Conservation (phyloP, 1,140 invertebrate genomes). For the Aphidius gifuensis region DNA sequence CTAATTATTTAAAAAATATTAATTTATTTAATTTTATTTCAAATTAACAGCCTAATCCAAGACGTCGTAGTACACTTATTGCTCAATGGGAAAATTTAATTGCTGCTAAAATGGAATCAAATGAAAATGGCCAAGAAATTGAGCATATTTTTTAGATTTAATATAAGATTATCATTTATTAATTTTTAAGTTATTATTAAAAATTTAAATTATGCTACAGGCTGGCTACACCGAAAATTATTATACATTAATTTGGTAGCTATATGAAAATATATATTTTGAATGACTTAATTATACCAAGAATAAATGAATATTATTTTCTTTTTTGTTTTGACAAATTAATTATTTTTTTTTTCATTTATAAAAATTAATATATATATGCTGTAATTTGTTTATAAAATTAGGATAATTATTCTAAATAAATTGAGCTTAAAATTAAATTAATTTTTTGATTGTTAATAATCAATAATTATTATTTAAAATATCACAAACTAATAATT, state of each 20-base stretch:
- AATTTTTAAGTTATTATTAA: neutral
- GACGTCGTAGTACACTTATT: slow-evolving; percentile 54
- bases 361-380: too few relatives aligned
- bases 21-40: neutral
- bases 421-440: too few relatives aligned
- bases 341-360: too few relatives aligned
- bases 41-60: slow-evolving; percentile 39
- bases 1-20: neutral
- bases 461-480: too few relatives aligned
- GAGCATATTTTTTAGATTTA: slow-evolving; percentile 36
- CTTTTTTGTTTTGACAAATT: too few relatives aligned
- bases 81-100: slow-evolving; percentile 58
- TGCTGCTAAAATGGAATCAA: slow-evolving; percentile 44
- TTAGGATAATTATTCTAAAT: too few relatives aligned
- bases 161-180: neutral
- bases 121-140: slow-evolving; percentile 40
- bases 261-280: neutral
- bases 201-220: slow-evolving; percentile 1
- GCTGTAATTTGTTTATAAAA: too few relatives aligned
- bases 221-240: slow-evolving; percentile 7
- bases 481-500: too few relatives aligned
- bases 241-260: slow-evolving; percentile 13
- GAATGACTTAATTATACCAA: too few relatives aligned
- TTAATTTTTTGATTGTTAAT: too few relatives aligned
- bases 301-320: too few relatives aligned